Conservation (phyloP, 2,888 invertebrate species). For the Drosophila birchii region DNA sequence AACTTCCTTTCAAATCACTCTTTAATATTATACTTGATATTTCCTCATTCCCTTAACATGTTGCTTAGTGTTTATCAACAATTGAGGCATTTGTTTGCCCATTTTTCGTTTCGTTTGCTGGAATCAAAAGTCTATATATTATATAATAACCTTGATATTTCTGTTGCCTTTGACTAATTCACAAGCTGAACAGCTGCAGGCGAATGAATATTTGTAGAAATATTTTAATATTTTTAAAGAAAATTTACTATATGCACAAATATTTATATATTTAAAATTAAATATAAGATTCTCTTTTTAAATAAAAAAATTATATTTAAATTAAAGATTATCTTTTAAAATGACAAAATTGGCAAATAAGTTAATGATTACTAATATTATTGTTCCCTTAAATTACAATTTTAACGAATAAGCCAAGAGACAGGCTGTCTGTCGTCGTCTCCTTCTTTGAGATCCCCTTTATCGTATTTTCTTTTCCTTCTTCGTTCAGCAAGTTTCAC, state of each 20-base stretch:
- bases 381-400: background rate
- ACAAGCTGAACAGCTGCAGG: slow-evolving; percentile 60
- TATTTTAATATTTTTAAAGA: slow-evolving; percentile 10
- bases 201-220: slow-evolving; percentile 51
- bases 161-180: slow-evolving; percentile 52
- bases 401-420: background rate
- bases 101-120: background rate
- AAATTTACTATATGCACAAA: no score
- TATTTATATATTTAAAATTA: no score
- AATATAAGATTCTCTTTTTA: background rate
- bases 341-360: slow-evolving; percentile 15
- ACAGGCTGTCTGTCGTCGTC: slow-evolving; percentile 23
- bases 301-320: slow-evolving; percentile 2
- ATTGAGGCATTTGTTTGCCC: slow-evolving; percentile 47
- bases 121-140: slow-evolving; percentile 41
- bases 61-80: slow-evolving; percentile 49
- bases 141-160: slow-evolving; percentile 71
- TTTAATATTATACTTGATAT: background rate
- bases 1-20: background rate
- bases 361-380: background rate
- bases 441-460: slow-evolving; percentile 8
- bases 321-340: background rate
- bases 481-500: slow-evolving; percentile 60
- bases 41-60: slow-evolving; percentile 12
- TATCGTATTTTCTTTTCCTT: slow-evolving; percentile 58